Conservation (phyloP, 2,797 vertebrate genomes). For the Melanotaenia nigrans region DNA sequence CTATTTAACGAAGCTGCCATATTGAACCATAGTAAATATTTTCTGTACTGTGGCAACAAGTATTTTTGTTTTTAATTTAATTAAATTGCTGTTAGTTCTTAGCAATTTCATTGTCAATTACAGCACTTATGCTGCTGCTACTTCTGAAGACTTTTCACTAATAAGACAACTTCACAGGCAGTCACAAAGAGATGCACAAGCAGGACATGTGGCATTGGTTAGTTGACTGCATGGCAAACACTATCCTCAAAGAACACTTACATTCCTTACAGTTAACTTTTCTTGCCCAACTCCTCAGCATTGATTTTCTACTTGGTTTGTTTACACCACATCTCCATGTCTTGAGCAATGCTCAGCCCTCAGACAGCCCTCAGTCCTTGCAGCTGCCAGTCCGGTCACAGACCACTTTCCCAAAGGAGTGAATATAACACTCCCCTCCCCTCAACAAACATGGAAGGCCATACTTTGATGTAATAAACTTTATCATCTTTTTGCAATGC, state of each 20-base stretch:
- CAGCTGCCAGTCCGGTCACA: slow-evolving; percentile 45
- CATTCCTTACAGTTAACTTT: slow-evolving; percentile 68
- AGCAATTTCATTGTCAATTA: neutral
- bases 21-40: neutral
- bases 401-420: slow-evolving; percentile 61
- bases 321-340: slow-evolving; percentile 55
- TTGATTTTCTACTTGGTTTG: slow-evolving; percentile 58
- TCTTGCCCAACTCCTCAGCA: slow-evolving; percentile 70
- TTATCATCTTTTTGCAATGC: slow-evolving; percentile 39
- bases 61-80: slow-evolving; percentile 2
- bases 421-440: slow-evolving; percentile 27
- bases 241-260: slow-evolving; percentile 58
- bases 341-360: slow-evolving; percentile 62
- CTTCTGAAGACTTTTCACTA: slow-evolving; percentile 34
- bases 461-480: slow-evolving; percentile 27
- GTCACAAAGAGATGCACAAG: slow-evolving; percentile 38
- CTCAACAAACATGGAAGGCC: slow-evolving; percentile 43
- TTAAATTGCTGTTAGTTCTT: neutral
- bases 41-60: neutral
- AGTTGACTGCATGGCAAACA: slow-evolving; percentile 68
- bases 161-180: slow-evolving; percentile 38
- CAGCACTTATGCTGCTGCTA: slow-evolving; percentile 15
- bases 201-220: slow-evolving; percentile 75
- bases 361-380: slow-evolving; percentile 39
- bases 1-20: neutral